These are phyloP conservation scores for Charina bottae DNA, from an alignment of 2,113 vertebrate genomes.

Conservation along the genomic window DNA sequence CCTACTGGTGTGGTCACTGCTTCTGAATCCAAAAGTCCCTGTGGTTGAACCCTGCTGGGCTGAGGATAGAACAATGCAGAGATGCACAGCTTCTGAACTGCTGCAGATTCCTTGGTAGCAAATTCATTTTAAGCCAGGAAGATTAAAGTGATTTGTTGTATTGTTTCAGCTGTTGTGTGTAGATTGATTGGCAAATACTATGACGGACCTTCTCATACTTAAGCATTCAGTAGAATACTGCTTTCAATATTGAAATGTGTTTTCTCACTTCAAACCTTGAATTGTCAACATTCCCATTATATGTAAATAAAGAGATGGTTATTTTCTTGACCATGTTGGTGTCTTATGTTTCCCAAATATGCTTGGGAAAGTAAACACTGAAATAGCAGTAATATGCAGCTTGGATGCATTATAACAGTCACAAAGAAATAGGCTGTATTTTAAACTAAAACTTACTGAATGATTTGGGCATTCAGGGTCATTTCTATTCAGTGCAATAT, in stretches of 20 bases:
- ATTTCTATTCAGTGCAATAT: not conserved
- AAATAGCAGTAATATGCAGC: not conserved
- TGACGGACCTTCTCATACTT: conserved; percentile 75
- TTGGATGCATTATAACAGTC: not conserved
- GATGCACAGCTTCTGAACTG: conserved; percentile 63
- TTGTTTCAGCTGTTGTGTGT: conserved; percentile 73
- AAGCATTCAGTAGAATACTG: conserved; percentile 62
- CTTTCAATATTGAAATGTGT: conserved; percentile 60
- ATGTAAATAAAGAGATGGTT: conserved; percentile 48
- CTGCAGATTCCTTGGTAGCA: conserved; percentile 69
- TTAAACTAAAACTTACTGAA: not conserved
- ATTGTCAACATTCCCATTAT: conserved; percentile 65
- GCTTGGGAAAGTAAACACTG: conserved; percentile 28
- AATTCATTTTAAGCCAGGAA: conserved; percentile 68
- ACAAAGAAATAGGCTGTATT: not conserved
- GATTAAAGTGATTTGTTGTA: conserved; percentile 76
- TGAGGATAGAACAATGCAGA: not conserved
- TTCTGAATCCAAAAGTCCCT: not conserved
- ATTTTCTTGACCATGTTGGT: conserved; percentile 61
- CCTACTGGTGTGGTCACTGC: not conserved
- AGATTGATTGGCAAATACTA: conserved; percentile 74
- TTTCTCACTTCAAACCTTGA: conserved; percentile 56
- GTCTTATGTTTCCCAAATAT: too few relatives aligned
- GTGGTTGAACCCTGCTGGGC: not conserved
- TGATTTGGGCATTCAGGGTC: not conserved